Percentiles rank a stretch among this genome's conserved stretches.
Conservation (phyloP, 2,797 vertebrate species). For the Poliocrania exsul region DNA sequence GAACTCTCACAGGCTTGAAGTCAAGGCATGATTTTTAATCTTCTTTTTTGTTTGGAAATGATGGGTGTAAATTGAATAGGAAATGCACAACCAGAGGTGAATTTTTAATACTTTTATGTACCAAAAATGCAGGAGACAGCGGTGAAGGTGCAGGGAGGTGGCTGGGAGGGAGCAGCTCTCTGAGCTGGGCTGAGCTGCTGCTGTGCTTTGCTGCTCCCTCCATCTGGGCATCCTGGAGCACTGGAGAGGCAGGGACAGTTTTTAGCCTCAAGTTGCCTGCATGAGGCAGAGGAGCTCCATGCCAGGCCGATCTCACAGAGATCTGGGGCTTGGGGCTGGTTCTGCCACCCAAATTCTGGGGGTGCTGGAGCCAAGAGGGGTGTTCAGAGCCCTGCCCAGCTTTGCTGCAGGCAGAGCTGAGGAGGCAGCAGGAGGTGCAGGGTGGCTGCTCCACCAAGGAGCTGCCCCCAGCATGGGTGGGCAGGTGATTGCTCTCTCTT, state of each 20-base stretch:
- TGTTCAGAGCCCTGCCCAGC: not conserved
- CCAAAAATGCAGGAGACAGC: not conserved
- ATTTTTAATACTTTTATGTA: not conserved
- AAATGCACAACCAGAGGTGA: not conserved
- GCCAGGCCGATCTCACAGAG: not conserved
- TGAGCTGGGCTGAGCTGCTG: not conserved
- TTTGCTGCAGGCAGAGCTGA: not conserved
- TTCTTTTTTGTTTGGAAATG: not conserved
- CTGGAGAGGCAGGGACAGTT: not conserved
- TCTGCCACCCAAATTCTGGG: not conserved
- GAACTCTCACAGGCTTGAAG: not conserved
- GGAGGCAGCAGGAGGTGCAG: not conserved
- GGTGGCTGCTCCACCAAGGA: not conserved
- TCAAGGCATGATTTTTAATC: not conserved
- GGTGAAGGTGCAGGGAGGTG: fast-evolving
- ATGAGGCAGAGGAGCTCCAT: fast-evolving
- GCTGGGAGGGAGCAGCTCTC: not conserved
- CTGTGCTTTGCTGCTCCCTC: not conserved
- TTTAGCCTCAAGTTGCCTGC: not conserved
- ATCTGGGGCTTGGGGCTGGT: not conserved
- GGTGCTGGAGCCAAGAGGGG: not conserved
- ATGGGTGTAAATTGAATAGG: not conserved
- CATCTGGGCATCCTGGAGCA: not conserved
- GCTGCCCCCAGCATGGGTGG: not conserved
- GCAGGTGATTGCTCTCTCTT: not conserved